These are phyloP conservation scores for Chrysogorgia sp. DNA, from an alignment of 92 coral and sea anemone genomes.

Conservation along the genomic window DNA sequence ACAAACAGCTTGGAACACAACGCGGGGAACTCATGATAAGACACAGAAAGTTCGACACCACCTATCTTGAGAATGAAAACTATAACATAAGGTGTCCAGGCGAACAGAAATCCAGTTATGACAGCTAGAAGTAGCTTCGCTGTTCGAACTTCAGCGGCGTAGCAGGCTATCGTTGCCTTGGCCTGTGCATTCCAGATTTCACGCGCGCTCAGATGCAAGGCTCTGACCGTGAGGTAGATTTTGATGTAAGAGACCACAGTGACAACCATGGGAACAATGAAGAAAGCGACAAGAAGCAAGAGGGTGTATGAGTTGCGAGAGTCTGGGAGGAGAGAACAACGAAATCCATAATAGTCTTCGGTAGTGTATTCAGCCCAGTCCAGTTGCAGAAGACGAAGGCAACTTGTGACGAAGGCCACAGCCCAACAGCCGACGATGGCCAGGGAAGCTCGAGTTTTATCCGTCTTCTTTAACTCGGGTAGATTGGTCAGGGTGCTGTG, in stretches of 20 bases:
- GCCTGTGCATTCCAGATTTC: slow-evolving; percentile 61
- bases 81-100: slow-evolving; percentile 89
- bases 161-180: slow-evolving; percentile 51
- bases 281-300: slow-evolving; percentile 64
- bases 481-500: slow-evolving; percentile 32
- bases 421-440: slow-evolving; percentile 57
- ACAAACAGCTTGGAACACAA: slow-evolving; percentile 66
- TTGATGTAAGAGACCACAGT: slow-evolving; percentile 31
- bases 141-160: slow-evolving; percentile 53
- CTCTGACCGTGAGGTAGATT: slow-evolving; percentile 1
- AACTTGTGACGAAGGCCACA: slow-evolving; percentile 58
- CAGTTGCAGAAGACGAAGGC: slow-evolving; percentile 58
- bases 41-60: slow-evolving; percentile 29
- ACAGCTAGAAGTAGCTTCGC: slow-evolving; percentile 60
- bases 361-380: slow-evolving; percentile 78
- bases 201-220: slow-evolving; percentile 50
- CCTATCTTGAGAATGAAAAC: slow-evolving; percentile 67
- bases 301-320: slow-evolving; percentile 44
- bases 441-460: slow-evolving; percentile 22
- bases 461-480: not conserved
- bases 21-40: slow-evolving; percentile 44
- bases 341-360: slow-evolving; percentile 60
- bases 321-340: slow-evolving; percentile 74
- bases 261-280: slow-evolving; percentile 57
- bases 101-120: slow-evolving; percentile 69